These are phyloP conservation scores for Sebastolobus altivelis DNA, from an alignment of 2,797 vertebrate species.

Conservation along the genomic window DNA sequence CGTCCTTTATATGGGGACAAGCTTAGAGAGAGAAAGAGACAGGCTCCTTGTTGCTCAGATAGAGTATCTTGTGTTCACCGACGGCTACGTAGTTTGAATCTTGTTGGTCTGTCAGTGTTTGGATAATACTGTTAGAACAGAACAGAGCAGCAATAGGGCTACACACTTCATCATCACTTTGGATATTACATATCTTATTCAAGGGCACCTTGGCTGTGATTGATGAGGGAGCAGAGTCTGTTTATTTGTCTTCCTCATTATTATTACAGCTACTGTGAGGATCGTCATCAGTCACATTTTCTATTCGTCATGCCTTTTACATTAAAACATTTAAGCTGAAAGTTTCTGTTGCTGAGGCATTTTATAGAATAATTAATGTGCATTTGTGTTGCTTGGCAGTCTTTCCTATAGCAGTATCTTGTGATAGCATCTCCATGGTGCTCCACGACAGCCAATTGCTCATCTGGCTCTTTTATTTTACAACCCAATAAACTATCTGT, in stretches of 20 bases:
- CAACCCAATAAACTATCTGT: background rate
- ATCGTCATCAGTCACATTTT: slow-evolving; percentile 5
- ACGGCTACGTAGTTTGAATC: slow-evolving; percentile 13
- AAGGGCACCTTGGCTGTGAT: slow-evolving; percentile 57
- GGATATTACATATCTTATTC: slow-evolving; percentile 7
- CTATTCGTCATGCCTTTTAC: background rate
- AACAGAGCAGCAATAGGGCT: slow-evolving; percentile 4
- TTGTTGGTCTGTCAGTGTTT: slow-evolving; percentile 37
- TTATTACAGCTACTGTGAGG: background rate
- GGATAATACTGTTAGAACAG: slow-evolving; percentile 4
- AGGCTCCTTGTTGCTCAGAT: background rate
- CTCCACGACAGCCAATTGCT: slow-evolving; percentile 31
- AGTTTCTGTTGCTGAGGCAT: background rate
- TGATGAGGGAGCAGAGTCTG: slow-evolving; percentile 28
- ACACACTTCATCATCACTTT: slow-evolving; percentile 19
- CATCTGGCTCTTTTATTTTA: slow-evolving; percentile 3
- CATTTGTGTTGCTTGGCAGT: slow-evolving; percentile 1
- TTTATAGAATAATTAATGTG: background rate
- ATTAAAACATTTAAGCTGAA: background rate
- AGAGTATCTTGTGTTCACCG: background rate
- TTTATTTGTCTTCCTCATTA: slow-evolving; percentile 28
- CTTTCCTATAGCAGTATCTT: background rate
- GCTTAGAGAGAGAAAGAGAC: background rate
- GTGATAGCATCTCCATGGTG: slow-evolving; percentile 5
- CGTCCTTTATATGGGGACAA: slow-evolving; percentile 4